Percentiles rank a stretch among this genome's conserved stretches.
Evolutionary conservation across 2,113 vertebrate genomes (phyloP).

Genomic region (Parus major): DNA sequence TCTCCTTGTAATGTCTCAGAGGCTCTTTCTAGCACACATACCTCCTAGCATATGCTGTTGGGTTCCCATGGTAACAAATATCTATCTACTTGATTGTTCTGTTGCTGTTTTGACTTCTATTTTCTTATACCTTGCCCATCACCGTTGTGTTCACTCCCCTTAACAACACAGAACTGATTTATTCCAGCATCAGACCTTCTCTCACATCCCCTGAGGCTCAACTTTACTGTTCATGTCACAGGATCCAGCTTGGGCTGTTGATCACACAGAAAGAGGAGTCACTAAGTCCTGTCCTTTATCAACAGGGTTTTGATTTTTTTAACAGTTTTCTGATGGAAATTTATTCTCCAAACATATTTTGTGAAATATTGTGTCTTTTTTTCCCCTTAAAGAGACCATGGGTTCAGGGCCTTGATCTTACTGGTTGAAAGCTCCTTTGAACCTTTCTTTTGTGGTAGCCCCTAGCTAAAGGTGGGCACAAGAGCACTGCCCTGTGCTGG

Average conservation of each 20-base stretch:
- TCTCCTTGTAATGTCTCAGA: neutral
- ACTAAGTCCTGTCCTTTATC: neutral
- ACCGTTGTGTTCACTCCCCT: neutral
- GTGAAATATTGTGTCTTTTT: neutral
- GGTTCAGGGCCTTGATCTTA: neutral
- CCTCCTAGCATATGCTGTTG: neutral
- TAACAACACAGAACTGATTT: neutral
- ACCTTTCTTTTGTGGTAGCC: neutral
- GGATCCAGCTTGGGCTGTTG: neutral
- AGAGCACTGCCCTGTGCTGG: neutral
- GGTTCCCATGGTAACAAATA: neutral
- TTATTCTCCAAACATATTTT: neutral
- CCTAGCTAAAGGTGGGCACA: too few relatives aligned
- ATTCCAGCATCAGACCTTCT: neutral
- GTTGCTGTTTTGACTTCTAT: neutral
- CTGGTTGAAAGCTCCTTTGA: neutral
- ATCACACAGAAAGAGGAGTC: neutral
- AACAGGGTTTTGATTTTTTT: neutral
- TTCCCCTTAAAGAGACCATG: neutral
- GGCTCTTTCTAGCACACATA: neutral
- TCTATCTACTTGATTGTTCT: neutral
- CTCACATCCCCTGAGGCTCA: neutral
- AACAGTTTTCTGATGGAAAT: neutral
- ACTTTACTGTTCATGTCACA: neutral
- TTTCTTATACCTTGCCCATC: neutral